Conservation (phyloP, 2,113 vertebrate species). For the Pteronura brasiliensis region DNA sequence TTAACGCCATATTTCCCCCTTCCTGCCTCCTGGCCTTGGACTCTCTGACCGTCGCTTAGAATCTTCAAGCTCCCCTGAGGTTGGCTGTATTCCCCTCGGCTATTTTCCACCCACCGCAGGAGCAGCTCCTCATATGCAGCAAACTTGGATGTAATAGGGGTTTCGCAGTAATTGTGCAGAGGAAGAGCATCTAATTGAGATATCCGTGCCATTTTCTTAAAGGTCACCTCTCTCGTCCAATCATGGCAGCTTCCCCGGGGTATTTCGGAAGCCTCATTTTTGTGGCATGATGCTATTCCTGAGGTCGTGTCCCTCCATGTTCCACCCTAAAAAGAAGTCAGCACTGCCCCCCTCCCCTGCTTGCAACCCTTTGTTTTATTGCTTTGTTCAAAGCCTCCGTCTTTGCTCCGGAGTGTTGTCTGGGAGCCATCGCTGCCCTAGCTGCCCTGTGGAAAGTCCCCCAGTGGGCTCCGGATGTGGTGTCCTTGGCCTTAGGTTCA, state of each 20-base stretch:
- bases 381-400: conserved; percentile 9
- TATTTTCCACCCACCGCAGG: background rate
- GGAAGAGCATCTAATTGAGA: conserved; percentile 33
- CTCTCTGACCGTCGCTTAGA: background rate
- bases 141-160: background rate
- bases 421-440: background rate
- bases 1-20: background rate
- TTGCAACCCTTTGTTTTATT: conserved; percentile 18
- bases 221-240: conserved; percentile 45
- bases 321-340: background rate
- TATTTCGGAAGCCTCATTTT: background rate
- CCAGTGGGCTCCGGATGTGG: background rate
- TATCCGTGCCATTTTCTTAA: conserved; percentile 37
- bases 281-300: background rate
- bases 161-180: background rate
- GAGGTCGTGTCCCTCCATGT: background rate
- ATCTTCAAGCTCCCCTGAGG: background rate
- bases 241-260: background rate
- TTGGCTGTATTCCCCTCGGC: background rate
- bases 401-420: background rate
- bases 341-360: background rate
- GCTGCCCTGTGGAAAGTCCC: background rate
- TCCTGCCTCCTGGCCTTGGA: background rate
- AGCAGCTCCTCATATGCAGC: background rate
- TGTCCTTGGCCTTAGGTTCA: background rate